Conservation (phyloP, 2,113 vertebrate genomes). For the Xenopus borealis region DNA sequence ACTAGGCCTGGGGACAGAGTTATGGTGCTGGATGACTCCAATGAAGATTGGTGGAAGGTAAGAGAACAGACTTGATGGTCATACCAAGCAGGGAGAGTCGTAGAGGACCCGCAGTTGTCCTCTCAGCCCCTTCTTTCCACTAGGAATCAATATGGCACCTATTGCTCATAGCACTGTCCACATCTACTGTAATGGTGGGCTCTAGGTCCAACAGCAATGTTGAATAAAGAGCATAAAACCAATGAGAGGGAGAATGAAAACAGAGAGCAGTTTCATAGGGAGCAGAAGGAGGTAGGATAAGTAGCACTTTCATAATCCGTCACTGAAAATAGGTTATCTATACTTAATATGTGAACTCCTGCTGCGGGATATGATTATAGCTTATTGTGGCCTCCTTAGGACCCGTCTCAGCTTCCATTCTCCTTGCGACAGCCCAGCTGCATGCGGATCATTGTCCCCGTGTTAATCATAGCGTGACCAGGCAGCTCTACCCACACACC, state of each 20-base stretch:
- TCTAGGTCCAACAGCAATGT: too few relatives aligned
- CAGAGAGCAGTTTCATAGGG: too few relatives aligned
- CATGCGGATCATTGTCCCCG: slow-evolving; percentile 24
- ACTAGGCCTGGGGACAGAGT: slow-evolving; percentile 84
- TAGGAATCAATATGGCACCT: too few relatives aligned
- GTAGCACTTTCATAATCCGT: too few relatives aligned
- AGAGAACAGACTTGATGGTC: slow-evolving; percentile 42
- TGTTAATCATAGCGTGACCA: neutral
- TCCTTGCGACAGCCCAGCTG: slow-evolving; percentile 2
- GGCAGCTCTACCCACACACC: neutral
- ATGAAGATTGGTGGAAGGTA: slow-evolving; percentile 96
- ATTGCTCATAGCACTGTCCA: too few relatives aligned
- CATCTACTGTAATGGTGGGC: too few relatives aligned
- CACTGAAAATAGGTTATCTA: too few relatives aligned
- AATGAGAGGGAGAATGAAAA: too few relatives aligned
- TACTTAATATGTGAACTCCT: neutral
- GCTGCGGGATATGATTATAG: neutral
- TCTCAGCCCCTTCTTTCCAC: too few relatives aligned
- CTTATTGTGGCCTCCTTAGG: neutral
- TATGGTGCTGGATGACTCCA: slow-evolving; percentile 85
- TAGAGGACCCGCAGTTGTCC: neutral
- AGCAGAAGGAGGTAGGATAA: too few relatives aligned
- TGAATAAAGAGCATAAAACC: too few relatives aligned
- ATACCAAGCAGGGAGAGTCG: neutral
- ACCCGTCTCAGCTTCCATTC: neutral